Base-by-base conservation (phyloP, 2,888 invertebrate genomes). In the Cephus pulcher region DNA sequence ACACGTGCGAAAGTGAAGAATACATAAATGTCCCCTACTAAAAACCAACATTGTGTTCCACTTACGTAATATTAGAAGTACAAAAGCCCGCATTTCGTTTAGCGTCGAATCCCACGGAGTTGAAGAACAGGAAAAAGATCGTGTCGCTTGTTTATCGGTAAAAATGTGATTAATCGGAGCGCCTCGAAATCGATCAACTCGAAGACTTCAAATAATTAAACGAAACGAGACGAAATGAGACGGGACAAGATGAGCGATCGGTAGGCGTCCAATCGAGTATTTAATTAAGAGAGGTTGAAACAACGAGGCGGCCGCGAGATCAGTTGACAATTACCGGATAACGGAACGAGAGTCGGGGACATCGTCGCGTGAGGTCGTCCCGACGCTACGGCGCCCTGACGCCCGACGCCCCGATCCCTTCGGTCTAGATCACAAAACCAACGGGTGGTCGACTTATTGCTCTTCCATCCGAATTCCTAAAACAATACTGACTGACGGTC, bases 361-460 rank as follows among this genome's bases (percentile, higher is more conserved):
- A 40, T 23, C 30, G 79, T 32, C 69, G 4, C 34, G 69, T 69
- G 35, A 69, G 56, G 74, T 69, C 74, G 77, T 33, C 71, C 70
- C 71, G 56, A 56, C 56, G 56, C 23, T 56, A 9, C 4, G 32
- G 71, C 71, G 71, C 32, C 71, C 12, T 33, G 12, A 71, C 71
- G 12, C 32, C 32, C 4, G 71, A 71, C 32, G 71, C 71, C 32
- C 71, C 71, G 32, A 32, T 71, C 32, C 33, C 71, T 32, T 12
- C 71, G 56, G 23, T 56, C 56, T 56, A 56, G 56, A 56, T 56
- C 56, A 71, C 71, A 12, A 33, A 71, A 71, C 73, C 87, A 79
- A 80, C 82, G 84, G 87, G 87, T 84, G 88, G 87, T 75, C 87
- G 82, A 82, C 83, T 87, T 88, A 88, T 88, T 88, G 87, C 83